Evolutionary conservation across 37 sponge, comb jelly and placozoan species (phyloP).

Genomic region (Eunapius fragilis): DNA sequence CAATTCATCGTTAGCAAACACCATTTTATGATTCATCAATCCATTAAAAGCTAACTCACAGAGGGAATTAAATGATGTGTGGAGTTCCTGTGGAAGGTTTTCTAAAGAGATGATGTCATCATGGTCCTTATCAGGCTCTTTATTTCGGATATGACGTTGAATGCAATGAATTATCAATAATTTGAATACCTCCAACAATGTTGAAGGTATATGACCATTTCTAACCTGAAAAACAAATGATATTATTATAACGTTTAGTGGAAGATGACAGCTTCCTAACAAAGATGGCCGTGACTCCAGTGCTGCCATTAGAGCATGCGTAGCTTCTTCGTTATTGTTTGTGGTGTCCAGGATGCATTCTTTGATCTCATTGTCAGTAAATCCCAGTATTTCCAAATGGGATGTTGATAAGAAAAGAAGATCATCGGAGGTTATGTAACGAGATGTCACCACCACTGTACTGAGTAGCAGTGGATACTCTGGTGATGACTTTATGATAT

Average conservation of each 20-base stretch:
- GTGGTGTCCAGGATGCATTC: not conserved
- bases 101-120: not conserved
- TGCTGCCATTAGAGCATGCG: not conserved
- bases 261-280: not conserved
- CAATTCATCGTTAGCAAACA: not conserved
- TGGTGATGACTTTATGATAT: not conserved
- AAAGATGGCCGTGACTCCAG: not conserved
- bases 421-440: not conserved
- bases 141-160: not conserved
- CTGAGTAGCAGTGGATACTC: not conserved
- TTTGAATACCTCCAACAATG: not conserved
- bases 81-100: not conserved
- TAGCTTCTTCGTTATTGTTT: not conserved
- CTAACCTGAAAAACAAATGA: not conserved
- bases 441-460: slow-evolving; percentile 12
- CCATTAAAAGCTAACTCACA: not conserved
- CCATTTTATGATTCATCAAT: not conserved
- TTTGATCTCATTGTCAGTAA: not conserved
- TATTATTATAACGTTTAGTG: not conserved
- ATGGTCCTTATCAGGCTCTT: not conserved
- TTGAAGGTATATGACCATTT: not conserved
- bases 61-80: not conserved
- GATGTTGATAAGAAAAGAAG: not conserved
- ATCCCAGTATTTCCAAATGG: not conserved
- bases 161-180: not conserved